Conservation (phyloP, 2,888 invertebrate species). For the Amiota communis region DNA sequence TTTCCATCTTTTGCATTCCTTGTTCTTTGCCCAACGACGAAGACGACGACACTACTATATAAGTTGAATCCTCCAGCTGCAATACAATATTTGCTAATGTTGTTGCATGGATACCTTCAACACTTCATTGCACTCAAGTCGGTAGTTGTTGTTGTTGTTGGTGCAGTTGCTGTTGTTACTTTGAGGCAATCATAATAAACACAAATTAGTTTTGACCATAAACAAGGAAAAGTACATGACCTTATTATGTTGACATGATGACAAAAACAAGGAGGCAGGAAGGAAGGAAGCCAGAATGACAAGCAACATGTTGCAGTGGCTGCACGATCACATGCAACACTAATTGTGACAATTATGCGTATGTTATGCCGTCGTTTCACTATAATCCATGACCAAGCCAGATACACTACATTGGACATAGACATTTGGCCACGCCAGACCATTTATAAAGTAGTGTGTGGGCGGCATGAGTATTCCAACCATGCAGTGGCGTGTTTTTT, state of each 20-base stretch:
- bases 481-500: no score
- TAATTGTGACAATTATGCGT: constrained; percentile 28
- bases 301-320: constrained; percentile 17
- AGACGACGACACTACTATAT: neutral
- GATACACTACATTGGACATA: neutral
- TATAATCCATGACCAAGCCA: neutral
- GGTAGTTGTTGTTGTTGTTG: no score
- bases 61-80: no score
- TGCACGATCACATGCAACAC: neutral
- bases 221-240: constrained; percentile 21
- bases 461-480: no score
- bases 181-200: constrained; percentile 19
- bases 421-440: no score
- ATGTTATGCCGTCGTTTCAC: neutral
- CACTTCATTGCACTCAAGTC: no score
- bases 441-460: no score
- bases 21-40: neutral
- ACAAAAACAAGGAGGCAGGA: neutral
- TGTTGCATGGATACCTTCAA: no score
- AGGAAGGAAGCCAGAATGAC: neutral
- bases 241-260: constrained; percentile 24
- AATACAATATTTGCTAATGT: neutral
- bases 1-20: constrained; percentile 13
- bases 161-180: no score
- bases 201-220: constrained; percentile 23